Conservation (phyloP, 2,888 invertebrate species). For the Empis stercorea region DNA sequence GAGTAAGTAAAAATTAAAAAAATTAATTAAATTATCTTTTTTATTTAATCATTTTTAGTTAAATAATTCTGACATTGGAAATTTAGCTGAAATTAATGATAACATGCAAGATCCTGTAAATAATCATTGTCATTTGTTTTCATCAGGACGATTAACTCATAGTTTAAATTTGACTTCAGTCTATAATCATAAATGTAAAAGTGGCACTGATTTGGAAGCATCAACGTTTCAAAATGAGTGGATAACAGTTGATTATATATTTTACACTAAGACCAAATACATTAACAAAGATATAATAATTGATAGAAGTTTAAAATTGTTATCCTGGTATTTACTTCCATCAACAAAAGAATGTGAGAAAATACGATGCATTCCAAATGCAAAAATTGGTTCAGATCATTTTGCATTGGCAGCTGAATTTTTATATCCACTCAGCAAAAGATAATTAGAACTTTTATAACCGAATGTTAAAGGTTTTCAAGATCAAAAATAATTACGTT, state of each 20-base stretch:
- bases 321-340: slow-evolving; percentile 54
- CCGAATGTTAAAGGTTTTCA: too few species aligned
- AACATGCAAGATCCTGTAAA: background rate
- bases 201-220: slow-evolving; percentile 40
- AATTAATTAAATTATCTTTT: background rate
- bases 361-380: slow-evolving; percentile 59
- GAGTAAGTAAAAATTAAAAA: slow-evolving; percentile 8
- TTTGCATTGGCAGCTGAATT: slow-evolving; percentile 66
- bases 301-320: slow-evolving; percentile 37
- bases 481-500: too few species aligned
- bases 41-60: slow-evolving; percentile 3
- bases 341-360: slow-evolving; percentile 43
- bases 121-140: slow-evolving; percentile 10
- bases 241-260: slow-evolving; percentile 84
- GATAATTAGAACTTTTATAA: too few species aligned
- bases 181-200: slow-evolving; percentile 42
- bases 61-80: slow-evolving; percentile 3
- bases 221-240: slow-evolving; percentile 66
- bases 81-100: background rate
- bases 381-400: slow-evolving; percentile 66
- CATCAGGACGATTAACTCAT: slow-evolving; percentile 49
- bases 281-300: background rate
- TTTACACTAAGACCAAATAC: slow-evolving; percentile 46
- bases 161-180: slow-evolving; percentile 53
- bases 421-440: slow-evolving; percentile 9